These are phyloP conservation scores for Montifringilla adamsi DNA, from an alignment of 2,113 vertebrate genomes.

Conservation along the genomic window DNA sequence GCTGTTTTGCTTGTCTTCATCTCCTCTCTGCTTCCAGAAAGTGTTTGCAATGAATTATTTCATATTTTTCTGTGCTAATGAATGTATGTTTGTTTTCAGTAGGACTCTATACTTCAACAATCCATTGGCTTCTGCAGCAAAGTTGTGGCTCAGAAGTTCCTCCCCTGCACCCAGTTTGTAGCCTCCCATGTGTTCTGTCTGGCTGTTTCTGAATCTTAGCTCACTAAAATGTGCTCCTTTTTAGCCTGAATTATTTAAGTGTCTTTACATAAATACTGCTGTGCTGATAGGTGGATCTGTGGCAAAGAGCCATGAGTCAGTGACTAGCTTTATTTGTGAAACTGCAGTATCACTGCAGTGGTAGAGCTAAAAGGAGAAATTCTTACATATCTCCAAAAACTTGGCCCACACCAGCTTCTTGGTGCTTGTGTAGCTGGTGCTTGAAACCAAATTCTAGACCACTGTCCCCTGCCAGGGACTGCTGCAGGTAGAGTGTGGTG, in stretches of 20 bases:
- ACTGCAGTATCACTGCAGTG: neutral
- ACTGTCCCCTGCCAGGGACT: neutral
- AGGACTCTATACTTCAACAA: neutral
- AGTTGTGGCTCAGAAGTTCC: neutral
- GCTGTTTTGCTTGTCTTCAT: neutral
- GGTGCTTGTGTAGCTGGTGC: neutral
- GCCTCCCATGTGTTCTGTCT: neutral
- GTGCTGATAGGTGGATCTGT: neutral
- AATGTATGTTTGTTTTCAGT: neutral
- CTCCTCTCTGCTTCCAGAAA: neutral
- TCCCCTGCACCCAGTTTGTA: neutral
- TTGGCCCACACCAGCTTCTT: neutral
- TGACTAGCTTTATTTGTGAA: neutral
- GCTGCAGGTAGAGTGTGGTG: neutral
- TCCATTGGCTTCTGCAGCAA: neutral
- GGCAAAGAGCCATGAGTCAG: neutral
- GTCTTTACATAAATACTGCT: neutral
- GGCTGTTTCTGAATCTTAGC: neutral
- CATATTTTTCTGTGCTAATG: neutral
- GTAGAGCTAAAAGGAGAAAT: neutral
- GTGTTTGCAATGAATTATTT: neutral
- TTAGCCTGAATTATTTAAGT: neutral
- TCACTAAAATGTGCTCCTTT: neutral
- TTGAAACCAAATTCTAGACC: neutral
- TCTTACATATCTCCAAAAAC: neutral